A percentile compares a stretch with the other conserved stretches of the same genome.
Evolutionary conservation across 2,888 invertebrate genomes (phyloP).

Genomic region (Laothoe populi): DNA sequence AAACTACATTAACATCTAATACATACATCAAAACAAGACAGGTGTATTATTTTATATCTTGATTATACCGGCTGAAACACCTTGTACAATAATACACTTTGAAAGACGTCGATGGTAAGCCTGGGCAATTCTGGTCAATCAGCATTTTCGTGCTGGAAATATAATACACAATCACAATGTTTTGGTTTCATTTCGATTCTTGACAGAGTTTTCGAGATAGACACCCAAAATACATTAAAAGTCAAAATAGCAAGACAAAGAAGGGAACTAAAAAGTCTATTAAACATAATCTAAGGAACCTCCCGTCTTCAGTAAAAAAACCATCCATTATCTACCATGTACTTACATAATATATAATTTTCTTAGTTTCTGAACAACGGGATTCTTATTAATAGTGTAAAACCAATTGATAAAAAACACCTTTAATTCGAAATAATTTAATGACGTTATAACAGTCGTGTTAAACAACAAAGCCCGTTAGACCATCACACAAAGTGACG

Average conservation of each 20-base stretch:
- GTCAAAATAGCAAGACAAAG: no score
- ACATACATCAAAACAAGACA: constrained; percentile 11
- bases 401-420: neutral
- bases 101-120: neutral
- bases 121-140: neutral
- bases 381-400: neutral
- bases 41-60: constrained; percentile 9
- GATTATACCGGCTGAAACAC: neutral
- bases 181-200: no score
- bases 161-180: no score
- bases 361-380: neutral
- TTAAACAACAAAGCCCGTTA: neutral
- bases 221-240: no score
- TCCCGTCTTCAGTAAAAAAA: no score
- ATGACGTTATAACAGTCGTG: neutral
- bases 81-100: neutral
- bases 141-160: neutral
- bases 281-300: no score
- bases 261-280: no score
- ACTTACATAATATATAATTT: neutral
- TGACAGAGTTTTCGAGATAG: no score
- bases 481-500: neutral
- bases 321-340: no score
- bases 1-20: constrained; percentile 10
- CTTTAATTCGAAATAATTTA: neutral